Conservation (phyloP, 2,888 invertebrate genomes). For the Eustalomyia histrio region DNA sequence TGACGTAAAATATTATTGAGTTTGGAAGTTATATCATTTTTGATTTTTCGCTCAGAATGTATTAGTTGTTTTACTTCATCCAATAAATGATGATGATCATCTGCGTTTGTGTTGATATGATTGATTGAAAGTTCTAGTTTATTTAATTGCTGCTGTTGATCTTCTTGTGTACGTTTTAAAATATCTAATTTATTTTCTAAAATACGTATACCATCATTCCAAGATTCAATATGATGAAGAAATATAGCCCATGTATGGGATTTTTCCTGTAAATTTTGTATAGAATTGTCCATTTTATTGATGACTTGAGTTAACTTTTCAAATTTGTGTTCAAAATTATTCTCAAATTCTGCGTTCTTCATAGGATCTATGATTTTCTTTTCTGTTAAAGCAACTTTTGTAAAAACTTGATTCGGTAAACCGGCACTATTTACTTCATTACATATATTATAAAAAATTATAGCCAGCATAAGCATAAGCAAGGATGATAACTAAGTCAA, state of each 20-base stretch:
- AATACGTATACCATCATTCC: conserved; percentile 81
- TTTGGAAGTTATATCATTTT: conserved; percentile 69
- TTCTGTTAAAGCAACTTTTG: background rate
- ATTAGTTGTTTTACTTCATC: conserved; percentile 66
- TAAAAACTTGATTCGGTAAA: conserved; percentile 21
- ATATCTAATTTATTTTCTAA: conserved; percentile 81
- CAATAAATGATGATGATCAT: conserved; percentile 40
- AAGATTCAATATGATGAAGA: conserved; percentile 81
- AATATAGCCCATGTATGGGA: conserved; percentile 81
- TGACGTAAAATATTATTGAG: conserved; percentile 71
- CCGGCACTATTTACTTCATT: conserved; percentile 50
- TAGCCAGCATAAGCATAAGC: conserved; percentile 64
- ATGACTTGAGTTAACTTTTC: conserved; percentile 77
- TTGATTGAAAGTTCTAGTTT: conserved; percentile 70
- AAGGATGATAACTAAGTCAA: conserved; percentile 63
- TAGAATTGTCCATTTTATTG: conserved; percentile 79
- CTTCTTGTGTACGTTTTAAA: conserved; percentile 77
- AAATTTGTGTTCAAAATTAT: conserved; percentile 78
- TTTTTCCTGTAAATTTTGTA: conserved; percentile 80
- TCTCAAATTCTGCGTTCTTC: conserved; percentile 45
- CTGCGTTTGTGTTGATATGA: conserved; percentile 52
- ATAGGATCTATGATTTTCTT: conserved; percentile 3
- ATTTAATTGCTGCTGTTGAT: conserved; percentile 68
- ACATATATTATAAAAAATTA: conserved; percentile 46
- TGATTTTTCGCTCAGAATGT: conserved; percentile 60